Percentiles rank a stretch among this genome's conserved stretches.
Evolutionary conservation across 2,113 vertebrate genomes (phyloP).

Genomic region (Clarias magur): DNA sequence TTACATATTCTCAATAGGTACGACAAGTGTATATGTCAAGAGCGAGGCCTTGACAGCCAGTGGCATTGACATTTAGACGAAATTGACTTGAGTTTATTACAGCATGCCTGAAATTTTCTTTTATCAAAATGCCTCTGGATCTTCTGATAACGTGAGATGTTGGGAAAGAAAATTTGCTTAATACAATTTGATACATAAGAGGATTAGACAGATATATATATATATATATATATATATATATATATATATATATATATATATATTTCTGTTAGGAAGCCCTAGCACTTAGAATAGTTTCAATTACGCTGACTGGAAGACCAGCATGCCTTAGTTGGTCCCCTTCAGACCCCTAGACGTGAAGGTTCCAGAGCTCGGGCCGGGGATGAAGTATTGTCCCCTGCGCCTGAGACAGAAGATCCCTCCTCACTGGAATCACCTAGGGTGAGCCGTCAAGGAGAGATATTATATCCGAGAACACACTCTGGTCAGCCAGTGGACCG

Average conservation of each 20-base stretch:
- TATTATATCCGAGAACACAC: no score
- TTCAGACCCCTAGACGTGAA: no score
- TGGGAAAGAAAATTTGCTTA: slow-evolving; percentile 73
- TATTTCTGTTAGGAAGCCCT: no score
- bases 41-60: slow-evolving; percentile 41
- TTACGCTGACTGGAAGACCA: no score
- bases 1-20: slow-evolving; percentile 58
- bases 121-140: slow-evolving; percentile 63
- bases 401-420: no score
- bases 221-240: not conserved
- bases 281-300: no score
- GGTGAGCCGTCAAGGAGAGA: no score
- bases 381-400: no score
- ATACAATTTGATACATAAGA: slow-evolving; percentile 71
- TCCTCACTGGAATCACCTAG: no score
- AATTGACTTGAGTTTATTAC: slow-evolving; percentile 70
- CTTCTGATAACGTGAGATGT: slow-evolving; percentile 80
- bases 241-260: slow-evolving; percentile 50
- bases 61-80: slow-evolving; percentile 75
- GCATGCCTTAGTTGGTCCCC: no score
- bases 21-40: slow-evolving; percentile 34
- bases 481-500: no score
- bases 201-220: not conserved
- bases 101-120: slow-evolving; percentile 70
- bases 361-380: no score